A percentile compares a stretch with the other conserved stretches of the same genome.
Evolutionary conservation across 2,797 vertebrate genomes (phyloP).

Genomic region (Uromys caudimaculatus): DNA sequence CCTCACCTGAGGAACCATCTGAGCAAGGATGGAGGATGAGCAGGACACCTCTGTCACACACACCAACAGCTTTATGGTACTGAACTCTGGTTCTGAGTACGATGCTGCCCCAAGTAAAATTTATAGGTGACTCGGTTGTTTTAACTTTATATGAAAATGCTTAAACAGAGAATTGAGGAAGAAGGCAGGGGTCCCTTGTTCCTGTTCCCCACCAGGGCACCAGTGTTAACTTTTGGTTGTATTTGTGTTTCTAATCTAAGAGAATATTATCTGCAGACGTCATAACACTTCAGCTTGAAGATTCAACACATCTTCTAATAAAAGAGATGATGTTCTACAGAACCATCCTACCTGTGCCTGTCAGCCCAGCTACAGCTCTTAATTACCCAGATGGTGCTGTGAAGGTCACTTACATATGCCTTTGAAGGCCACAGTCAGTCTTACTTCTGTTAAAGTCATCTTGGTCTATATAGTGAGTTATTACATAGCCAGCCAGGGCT

Average conservation of each 20-base stretch:
- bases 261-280: not conserved
- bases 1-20: not conserved
- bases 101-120: not conserved
- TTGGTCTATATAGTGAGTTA: not conserved
- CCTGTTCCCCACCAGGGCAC: not conserved
- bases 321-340: not conserved
- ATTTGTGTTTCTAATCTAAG: not conserved
- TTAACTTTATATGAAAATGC: not conserved
- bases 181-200: not conserved
- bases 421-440: not conserved
- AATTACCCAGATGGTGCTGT: not conserved
- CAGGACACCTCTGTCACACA: not conserved
- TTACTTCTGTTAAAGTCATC: not conserved
- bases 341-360: not conserved
- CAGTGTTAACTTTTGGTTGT: not conserved
- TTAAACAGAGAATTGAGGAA: not conserved
- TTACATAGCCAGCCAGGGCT: not conserved
- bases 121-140: not conserved
- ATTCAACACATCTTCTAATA: conserved; percentile 19
- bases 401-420: not conserved
- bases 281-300: not conserved
- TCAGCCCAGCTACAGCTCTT: not conserved
- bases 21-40: not conserved
- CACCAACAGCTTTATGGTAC: not conserved
- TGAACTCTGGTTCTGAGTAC: not conserved